These are phyloP conservation scores for Lutjanus argentimaculatus DNA, from an alignment of 2,797 vertebrate genomes.

Conservation along the genomic window DNA sequence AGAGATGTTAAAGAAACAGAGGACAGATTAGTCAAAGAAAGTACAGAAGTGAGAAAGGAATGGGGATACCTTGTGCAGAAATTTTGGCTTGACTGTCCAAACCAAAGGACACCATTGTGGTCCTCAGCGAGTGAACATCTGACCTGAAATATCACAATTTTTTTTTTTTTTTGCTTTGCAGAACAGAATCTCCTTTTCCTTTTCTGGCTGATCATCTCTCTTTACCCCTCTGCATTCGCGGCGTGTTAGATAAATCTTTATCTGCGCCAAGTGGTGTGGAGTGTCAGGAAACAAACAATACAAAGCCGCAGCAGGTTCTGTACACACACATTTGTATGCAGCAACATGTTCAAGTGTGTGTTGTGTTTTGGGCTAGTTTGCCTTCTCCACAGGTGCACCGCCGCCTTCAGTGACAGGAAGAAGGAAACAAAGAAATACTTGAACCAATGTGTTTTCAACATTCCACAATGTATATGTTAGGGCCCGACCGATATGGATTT, in stretches of 20 bases:
- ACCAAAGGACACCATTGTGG: conserved; percentile 16
- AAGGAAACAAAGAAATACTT: neutral
- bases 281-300: conserved; percentile 50
- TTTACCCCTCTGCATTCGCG: conserved; percentile 31
- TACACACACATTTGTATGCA: conserved; percentile 34
- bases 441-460: neutral
- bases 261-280: conserved; percentile 38
- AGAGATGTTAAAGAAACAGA: conserved; percentile 41
- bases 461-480: neutral
- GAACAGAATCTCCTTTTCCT: conserved; percentile 42
- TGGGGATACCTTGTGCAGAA: neutral
- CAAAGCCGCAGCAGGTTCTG: conserved; percentile 21
- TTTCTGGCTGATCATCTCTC: conserved; percentile 43
- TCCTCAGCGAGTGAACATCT: conserved; percentile 2
- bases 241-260: conserved; percentile 59
- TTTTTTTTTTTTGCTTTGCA: conserved; percentile 20
- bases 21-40: conserved; percentile 40
- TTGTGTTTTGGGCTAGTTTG: conserved; percentile 16
- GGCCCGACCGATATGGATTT: too few relatives aligned
- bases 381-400: neutral
- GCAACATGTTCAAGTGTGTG: conserved; percentile 6
- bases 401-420: conserved; percentile 16
- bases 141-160: conserved; percentile 44
- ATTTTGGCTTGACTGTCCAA: conserved; percentile 15
- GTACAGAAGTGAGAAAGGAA: conserved; percentile 1